Evolutionary conservation across 2,797 vertebrate genomes (phyloP).

Genomic region (Halcyon leucocephala): DNA sequence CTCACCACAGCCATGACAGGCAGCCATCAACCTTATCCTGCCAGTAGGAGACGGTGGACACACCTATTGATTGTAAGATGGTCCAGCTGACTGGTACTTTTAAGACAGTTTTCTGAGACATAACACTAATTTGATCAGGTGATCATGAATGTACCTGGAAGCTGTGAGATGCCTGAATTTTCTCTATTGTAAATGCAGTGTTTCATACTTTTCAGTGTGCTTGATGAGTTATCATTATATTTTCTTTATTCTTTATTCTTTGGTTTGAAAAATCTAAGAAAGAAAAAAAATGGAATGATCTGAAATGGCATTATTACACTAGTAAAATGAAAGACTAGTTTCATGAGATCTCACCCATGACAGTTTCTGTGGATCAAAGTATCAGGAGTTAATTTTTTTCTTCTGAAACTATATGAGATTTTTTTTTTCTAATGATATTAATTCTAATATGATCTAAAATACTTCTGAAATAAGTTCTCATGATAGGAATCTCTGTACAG

Average conservation of each 20-base stretch:
- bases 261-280: neutral
- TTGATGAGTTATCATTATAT: neutral
- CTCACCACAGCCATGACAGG: too few relatives aligned
- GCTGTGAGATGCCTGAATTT: neutral
- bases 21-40: neutral
- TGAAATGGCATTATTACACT: neutral
- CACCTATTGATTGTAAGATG: neutral
- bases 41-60: neutral
- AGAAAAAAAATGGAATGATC: neutral
- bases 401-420: neutral
- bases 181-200: neutral
- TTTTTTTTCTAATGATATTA: neutral
- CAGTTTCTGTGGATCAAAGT: neutral
- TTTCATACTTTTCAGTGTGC: neutral
- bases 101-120: neutral
- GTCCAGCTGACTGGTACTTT: neutral
- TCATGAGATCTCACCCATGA: neutral
- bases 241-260: neutral
- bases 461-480: neutral
- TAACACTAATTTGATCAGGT: neutral
- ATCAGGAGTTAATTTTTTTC: neutral
- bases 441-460: slow-evolving; percentile 1
- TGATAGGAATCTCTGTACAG: neutral
- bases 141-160: neutral
- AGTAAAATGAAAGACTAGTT: neutral